Evolutionary conservation across 2,797 vertebrate species (phyloP).

Genomic region (Syncerus caffer): DNA sequence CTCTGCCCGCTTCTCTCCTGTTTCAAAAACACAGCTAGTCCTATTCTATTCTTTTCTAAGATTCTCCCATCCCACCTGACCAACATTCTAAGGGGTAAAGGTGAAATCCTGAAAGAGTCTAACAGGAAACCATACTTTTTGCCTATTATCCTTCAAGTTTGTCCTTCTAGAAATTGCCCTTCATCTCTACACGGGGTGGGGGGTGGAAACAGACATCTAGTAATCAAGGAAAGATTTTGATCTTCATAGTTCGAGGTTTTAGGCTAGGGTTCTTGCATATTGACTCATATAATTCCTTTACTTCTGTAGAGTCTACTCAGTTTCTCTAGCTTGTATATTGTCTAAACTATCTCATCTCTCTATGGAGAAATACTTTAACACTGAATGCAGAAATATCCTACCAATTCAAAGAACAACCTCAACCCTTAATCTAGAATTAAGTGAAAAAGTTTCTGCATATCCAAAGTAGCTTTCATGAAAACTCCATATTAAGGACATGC

Average conservation of each 20-base stretch:
- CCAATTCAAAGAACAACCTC: not conserved
- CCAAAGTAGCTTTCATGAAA: not conserved
- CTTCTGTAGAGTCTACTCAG: not conserved
- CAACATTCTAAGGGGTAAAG: not conserved
- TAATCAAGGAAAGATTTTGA: not conserved
- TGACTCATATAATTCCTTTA: not conserved
- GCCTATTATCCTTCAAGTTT: not conserved
- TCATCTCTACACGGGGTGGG: not conserved
- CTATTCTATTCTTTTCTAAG: not conserved
- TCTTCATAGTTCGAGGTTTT: not conserved
- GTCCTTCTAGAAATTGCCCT: not conserved
- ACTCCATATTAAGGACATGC: not conserved
- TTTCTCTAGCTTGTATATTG: not conserved
- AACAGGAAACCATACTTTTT: not conserved
- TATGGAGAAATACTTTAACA: not conserved
- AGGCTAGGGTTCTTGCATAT: not conserved
- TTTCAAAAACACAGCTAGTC: not conserved
- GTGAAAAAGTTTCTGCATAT: not conserved
- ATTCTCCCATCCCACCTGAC: not conserved
- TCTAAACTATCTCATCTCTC: not conserved
- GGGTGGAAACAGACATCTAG: not conserved
- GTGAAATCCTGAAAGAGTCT: not conserved
- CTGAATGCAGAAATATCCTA: not conserved
- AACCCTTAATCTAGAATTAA: not conserved
- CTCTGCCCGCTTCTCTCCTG: not conserved